These are phyloP conservation scores for Drosophila santomea DNA, from an alignment of 1,140 invertebrate genomes.

Conservation along the genomic window DNA sequence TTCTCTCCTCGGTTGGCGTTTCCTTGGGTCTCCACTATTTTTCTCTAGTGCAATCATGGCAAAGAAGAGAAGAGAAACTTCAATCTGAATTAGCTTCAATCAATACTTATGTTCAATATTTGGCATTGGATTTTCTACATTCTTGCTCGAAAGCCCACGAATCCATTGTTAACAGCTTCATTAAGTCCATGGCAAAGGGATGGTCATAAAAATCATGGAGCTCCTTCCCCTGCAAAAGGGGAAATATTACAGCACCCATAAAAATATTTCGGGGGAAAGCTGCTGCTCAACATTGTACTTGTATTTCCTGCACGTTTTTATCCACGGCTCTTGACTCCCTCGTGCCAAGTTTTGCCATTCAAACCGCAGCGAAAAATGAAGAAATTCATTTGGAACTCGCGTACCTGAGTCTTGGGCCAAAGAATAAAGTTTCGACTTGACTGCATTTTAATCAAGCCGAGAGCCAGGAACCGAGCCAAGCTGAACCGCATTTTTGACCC, in stretches of 20 bases:
- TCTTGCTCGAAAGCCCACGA: conserved; percentile 15
- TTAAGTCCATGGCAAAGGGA: conserved; percentile 40
- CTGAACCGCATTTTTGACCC: conserved; percentile 52
- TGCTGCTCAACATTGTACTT: conserved; percentile 50
- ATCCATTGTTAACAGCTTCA: conserved; percentile 63
- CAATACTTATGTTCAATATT: conserved; percentile 48
- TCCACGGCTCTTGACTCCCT: conserved; percentile 19
- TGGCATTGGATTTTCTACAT: conserved; percentile 31
- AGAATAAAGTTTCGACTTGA: conserved; percentile 74
- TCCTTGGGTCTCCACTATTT: conserved; percentile 26
- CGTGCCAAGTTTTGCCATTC: conserved; percentile 23
- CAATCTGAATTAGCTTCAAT: conserved; percentile 50
- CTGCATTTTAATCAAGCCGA: conserved; percentile 81
- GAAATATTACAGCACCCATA: conserved; percentile 56
- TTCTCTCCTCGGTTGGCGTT: conserved; percentile 2
- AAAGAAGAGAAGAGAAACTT: conserved; percentile 8
- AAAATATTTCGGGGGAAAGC: conserved; percentile 45
- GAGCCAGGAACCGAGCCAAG: conserved; percentile 50
- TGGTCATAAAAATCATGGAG: conserved; percentile 43
- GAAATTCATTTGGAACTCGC: conserved; percentile 65
- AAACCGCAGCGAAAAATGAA: conserved; percentile 40
- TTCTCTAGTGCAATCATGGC: conserved; percentile 29
- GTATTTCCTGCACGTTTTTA: conserved; percentile 64
- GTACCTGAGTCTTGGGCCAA: conserved; percentile 47
- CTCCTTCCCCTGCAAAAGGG: conserved; percentile 3